Percentiles rank a stretch among this genome's conserved stretches.
phyloP scores from a whole-genome alignment of 2,113 vertebrate genomes.

The Trematocara stigmaticum region DNA sequence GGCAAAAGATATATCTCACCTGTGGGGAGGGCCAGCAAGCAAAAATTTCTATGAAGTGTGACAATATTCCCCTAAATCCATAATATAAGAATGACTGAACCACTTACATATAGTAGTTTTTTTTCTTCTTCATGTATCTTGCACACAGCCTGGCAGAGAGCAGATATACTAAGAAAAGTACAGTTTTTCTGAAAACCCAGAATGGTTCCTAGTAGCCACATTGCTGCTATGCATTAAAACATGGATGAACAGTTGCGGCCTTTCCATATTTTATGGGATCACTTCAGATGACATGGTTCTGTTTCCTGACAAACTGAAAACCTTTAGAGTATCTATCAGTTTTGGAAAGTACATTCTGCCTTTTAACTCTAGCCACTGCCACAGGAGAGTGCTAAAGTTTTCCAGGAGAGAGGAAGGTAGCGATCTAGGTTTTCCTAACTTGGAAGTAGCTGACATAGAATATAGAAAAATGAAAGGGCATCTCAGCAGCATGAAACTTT shows the following conservation, averaged over 20 bases:
- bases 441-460: background rate
- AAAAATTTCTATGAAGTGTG: background rate
- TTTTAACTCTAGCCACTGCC: background rate
- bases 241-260: fast-evolving
- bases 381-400: background rate
- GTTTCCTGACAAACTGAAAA: background rate
- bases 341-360: background rate
- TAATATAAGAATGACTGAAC: background rate
- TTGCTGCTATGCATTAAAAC: background rate
- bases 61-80: background rate
- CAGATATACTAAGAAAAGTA: background rate
- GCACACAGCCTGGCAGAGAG: background rate
- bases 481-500: background rate
- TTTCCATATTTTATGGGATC: background rate
- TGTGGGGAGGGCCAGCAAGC: too few species aligned
- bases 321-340: background rate
- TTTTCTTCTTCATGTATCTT: background rate
- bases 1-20: background rate
- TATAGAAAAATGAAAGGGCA: background rate
- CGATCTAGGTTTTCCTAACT: background rate
- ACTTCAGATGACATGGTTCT: background rate
- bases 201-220: background rate
- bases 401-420: background rate
- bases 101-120: background rate
- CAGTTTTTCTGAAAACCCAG: background rate